phyloP scores from a whole-genome alignment of 2,797 vertebrate species.

The Miichthys miiuy region DNA sequence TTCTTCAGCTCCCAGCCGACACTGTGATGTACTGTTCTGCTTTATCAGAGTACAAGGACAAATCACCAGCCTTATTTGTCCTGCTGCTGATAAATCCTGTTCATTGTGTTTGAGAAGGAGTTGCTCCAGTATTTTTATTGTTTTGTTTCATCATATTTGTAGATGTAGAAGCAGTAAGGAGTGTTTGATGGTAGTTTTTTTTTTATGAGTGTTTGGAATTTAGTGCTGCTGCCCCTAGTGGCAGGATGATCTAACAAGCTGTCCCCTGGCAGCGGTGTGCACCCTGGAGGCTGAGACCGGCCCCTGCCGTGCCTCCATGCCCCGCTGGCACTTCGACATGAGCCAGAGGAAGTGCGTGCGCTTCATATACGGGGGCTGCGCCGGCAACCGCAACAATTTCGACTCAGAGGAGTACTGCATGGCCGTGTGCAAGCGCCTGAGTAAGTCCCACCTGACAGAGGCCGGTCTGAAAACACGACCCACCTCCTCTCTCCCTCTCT shows the following conservation, averaged over 20 bases:
- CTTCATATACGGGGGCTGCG: constrained; percentile 98
- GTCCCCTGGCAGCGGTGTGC: constrained; percentile 95
- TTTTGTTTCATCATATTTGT: neutral
- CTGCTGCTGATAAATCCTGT: constrained; percentile 5
- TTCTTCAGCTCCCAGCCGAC: constrained; percentile 31
- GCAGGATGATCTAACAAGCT: constrained; percentile 79
- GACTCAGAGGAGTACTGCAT: constrained; percentile 99
- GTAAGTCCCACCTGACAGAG: constrained; percentile 87
- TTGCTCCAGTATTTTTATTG: neutral
- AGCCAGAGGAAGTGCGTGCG: constrained; percentile 93
- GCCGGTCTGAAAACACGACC: constrained; percentile 31
- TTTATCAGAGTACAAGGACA: constrained; percentile 10
- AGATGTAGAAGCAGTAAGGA: neutral
- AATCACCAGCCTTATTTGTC: constrained; percentile 11
- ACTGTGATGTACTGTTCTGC: constrained; percentile 36
- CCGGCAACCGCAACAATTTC: constrained; percentile 99
- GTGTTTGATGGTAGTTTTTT: neutral
- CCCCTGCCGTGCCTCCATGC: constrained; percentile 95
- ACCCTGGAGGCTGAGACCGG: constrained; percentile 96
- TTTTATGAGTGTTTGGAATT: constrained; percentile 19
- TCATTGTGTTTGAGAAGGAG: neutral
- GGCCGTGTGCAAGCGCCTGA: constrained; percentile 96
- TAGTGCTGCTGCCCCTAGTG: constrained; percentile 64
- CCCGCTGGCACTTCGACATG: constrained; percentile 97
- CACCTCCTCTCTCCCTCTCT: constrained; percentile 21